phyloP scores from a whole-genome alignment of 1,140 invertebrate species.

The Euwallacea similis region DNA sequence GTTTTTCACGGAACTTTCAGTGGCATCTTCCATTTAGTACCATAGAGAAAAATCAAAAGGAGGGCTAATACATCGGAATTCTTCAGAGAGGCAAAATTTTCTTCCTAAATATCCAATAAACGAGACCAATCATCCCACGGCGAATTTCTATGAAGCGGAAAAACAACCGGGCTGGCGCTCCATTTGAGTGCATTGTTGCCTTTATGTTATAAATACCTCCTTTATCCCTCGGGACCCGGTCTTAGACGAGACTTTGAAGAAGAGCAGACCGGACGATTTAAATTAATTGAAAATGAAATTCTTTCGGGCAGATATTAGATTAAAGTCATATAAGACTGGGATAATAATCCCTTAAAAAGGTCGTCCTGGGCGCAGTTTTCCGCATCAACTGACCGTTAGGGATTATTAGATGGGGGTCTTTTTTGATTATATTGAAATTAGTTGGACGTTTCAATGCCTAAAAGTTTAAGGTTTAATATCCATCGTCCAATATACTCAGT shows the following conservation, averaged over 20 bases:
- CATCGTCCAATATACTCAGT: background rate
- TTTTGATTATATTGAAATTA: constrained; percentile 32
- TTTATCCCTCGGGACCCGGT: constrained; percentile 36
- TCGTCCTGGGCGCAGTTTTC: constrained; percentile 21
- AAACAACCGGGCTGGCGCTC: constrained; percentile 37
- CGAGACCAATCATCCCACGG: constrained; percentile 31
- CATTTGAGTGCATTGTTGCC: constrained; percentile 47
- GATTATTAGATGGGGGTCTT: constrained; percentile 15
- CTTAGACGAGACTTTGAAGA: constrained; percentile 36
- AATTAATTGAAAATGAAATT: constrained; percentile 47
- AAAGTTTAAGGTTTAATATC: background rate
- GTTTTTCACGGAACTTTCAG: too few relatives aligned
- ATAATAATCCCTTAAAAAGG: constrained; percentile 36
- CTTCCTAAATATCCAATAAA: constrained; percentile 35
- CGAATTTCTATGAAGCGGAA: constrained; percentile 30
- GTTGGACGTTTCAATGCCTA: background rate
- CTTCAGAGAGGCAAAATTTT: too few relatives aligned
- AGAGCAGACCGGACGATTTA: constrained; percentile 33
- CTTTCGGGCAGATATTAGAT: constrained; percentile 39
- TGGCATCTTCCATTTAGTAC: too few relatives aligned
- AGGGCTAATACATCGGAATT: too few relatives aligned
- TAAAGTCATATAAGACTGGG: constrained; percentile 33
- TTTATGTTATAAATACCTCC: constrained; percentile 45
- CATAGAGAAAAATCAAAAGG: too few relatives aligned
- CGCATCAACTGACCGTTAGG: constrained; percentile 26